These are phyloP conservation scores for Nephrotoma guestfalica DNA, from an alignment of 2,888 invertebrate species.

Conservation along the genomic window DNA sequence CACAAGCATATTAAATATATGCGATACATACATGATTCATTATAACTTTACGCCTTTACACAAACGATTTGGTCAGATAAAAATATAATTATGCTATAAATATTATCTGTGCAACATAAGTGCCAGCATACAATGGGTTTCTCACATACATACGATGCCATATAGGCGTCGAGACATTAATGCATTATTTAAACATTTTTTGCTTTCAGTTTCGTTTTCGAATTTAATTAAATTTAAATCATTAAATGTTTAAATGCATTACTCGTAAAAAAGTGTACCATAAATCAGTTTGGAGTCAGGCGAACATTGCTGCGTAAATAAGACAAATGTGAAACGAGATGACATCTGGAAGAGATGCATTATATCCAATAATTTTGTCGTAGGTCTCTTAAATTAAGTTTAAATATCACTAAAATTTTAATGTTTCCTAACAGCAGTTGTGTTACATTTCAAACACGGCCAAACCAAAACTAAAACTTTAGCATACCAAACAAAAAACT, in stretches of 20 bases:
- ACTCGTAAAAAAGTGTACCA: background rate
- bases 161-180: background rate
- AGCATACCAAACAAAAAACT: too few relatives aligned
- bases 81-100: background rate
- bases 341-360: background rate
- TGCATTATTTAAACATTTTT: background rate
- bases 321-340: background rate
- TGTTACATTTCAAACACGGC: too few relatives aligned
- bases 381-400: too few relatives aligned
- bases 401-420: too few relatives aligned
- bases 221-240: background rate
- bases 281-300: background rate
- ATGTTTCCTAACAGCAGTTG: too few relatives aligned
- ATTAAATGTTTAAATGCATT: background rate
- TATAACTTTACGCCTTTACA: background rate
- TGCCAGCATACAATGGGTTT: background rate
- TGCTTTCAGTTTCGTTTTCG: background rate
- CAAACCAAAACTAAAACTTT: too few relatives aligned
- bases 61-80: background rate
- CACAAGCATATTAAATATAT: background rate
- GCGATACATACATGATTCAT: background rate
- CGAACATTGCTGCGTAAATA: background rate
- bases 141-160: background rate
- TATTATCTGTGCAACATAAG: background rate
- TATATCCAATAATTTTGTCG: too few relatives aligned